These are phyloP conservation scores for Nomada hirtipes DNA, from an alignment of 2,888 invertebrate species.

Conservation along the genomic window DNA sequence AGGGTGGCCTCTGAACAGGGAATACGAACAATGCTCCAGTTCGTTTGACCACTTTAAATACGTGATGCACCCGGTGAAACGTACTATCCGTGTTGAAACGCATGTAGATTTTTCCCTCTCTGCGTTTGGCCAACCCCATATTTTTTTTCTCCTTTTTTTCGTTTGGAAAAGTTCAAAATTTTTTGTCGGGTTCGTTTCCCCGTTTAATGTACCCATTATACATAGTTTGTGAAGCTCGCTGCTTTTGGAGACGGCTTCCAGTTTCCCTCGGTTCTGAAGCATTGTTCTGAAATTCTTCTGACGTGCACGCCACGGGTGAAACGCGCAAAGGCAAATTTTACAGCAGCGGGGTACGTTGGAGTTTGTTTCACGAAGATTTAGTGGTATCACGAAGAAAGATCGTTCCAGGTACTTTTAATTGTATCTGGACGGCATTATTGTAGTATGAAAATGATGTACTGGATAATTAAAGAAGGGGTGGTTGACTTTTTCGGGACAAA, in stretches of 20 bases:
- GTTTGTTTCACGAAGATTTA: neutral
- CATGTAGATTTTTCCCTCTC: neutral
- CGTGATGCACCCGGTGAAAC: constrained; percentile 30
- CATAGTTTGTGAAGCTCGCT: neutral
- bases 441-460: neutral
- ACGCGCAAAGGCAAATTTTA: neutral
- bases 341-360: neutral
- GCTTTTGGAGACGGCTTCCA: neutral
- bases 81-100: constrained; percentile 1
- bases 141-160: neutral
- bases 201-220: neutral
- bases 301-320: neutral
- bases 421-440: neutral
- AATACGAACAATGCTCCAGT: constrained; percentile 65
- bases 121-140: neutral
- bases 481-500: neutral
- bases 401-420: neutral
- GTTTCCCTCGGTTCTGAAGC: neutral
- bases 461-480: neutral
- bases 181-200: neutral
- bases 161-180: neutral
- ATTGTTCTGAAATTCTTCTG: constrained; percentile 15
- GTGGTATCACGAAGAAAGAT: neutral
- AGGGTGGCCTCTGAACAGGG: constrained; percentile 51
- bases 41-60: constrained; percentile 62